phyloP scores from a whole-genome alignment of 1,140 invertebrate species.

The Ostrea edulis region DNA sequence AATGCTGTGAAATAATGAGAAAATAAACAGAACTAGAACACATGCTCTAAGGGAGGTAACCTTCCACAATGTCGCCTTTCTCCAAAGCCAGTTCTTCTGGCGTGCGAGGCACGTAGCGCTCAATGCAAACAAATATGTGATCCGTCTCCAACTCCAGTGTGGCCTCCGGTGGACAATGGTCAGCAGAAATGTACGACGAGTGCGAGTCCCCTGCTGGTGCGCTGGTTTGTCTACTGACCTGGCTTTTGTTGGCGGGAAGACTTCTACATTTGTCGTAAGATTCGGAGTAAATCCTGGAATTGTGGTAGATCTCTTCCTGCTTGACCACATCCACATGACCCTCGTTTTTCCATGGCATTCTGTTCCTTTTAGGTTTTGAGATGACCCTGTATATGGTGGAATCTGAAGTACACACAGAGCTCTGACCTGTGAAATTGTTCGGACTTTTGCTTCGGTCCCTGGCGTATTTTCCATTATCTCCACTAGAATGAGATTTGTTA shows the following conservation, averaged over 20 bases:
- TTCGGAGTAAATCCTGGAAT: neutral
- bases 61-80: slow-evolving; percentile 94
- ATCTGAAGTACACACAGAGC: neutral
- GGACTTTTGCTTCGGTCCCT: slow-evolving; percentile 2
- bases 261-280: neutral
- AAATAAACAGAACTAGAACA: slow-evolving; percentile 39
- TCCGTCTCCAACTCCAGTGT: slow-evolving; percentile 82
- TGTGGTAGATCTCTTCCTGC: neutral
- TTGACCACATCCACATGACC: neutral
- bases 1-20: neutral
- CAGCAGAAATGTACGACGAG: neutral
- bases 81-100: slow-evolving; percentile 88
- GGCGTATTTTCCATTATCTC: neutral
- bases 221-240: neutral
- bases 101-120: slow-evolving; percentile 86
- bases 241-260: neutral
- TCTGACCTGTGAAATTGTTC: neutral
- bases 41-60: slow-evolving; percentile 79
- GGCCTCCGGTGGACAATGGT: neutral
- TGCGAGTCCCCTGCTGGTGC: neutral
- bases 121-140: slow-evolving; percentile 90
- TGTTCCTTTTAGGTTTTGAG: slow-evolving; percentile 37
- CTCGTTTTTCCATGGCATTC: neutral
- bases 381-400: neutral
- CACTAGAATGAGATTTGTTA: neutral